Conservation (phyloP, 2,113 vertebrate species). For the Halichoerus grypus region DNA sequence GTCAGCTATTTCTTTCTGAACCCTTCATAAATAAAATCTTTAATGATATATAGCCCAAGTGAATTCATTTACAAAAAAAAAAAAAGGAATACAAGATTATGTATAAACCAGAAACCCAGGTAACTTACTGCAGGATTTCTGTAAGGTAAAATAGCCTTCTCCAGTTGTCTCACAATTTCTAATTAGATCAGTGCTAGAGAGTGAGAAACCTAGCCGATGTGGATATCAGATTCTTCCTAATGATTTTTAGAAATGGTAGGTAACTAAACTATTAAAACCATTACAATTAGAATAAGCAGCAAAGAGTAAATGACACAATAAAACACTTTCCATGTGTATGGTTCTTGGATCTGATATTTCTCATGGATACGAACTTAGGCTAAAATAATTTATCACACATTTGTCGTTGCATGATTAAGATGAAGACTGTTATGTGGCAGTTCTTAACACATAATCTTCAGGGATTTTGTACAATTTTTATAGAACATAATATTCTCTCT, state of each 20-base stretch:
- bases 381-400: neutral
- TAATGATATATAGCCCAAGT: conserved; percentile 56
- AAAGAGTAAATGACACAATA: conserved; percentile 16
- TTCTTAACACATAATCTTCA: neutral
- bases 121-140: neutral
- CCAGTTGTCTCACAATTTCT: neutral
- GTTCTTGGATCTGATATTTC: neutral
- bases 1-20: conserved; percentile 45
- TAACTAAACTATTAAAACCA: neutral
- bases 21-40: neutral
- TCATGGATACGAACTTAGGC: neutral
- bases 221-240: neutral
- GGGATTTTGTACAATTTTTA: neutral
- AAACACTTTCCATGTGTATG: neutral
- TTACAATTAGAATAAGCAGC: neutral
- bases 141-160: conserved; percentile 15
- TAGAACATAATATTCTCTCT: neutral
- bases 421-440: neutral
- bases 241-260: neutral
- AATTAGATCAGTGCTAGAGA: neutral
- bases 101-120: conserved; percentile 36
- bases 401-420: conserved; percentile 29
- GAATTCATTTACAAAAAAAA: conserved; percentile 44
- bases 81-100: neutral
- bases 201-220: neutral